Percentiles rank a stretch among this genome's conserved stretches.
Evolutionary conservation across 2,888 invertebrate genomes (phyloP).

Genomic region (Lithosia quadra): DNA sequence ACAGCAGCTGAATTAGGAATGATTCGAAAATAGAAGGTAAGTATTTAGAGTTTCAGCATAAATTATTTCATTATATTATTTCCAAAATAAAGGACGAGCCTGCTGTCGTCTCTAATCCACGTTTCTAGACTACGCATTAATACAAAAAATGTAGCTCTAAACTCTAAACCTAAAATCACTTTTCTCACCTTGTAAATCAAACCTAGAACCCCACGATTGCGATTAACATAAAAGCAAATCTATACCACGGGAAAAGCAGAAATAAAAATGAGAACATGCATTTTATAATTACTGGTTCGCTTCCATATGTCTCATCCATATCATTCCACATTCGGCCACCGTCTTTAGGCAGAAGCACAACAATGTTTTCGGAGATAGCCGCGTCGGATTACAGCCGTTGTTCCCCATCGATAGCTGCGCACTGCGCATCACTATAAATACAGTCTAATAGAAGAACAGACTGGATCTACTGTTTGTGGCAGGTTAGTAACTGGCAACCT

Average conservation of each 20-base stretch:
- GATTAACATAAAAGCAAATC: no score
- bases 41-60: no score
- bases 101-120: no score
- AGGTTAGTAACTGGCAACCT: no score
- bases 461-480: not conserved
- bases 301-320: slow-evolving; percentile 46
- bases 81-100: no score
- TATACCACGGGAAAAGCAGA: no score
- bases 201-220: no score
- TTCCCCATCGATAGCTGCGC: not conserved
- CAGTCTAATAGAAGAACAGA: not conserved
- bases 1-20: not conserved
- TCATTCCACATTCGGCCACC: slow-evolving; percentile 62
- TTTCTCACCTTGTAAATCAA: no score
- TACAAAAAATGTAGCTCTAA: no score
- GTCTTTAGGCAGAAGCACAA: slow-evolving; percentile 61
- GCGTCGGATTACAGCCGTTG: slow-evolving; percentile 33
- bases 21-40: not conserved
- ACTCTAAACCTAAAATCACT: no score
- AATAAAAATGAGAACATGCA: not conserved
- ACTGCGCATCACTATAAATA: slow-evolving; percentile 4
- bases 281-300: slow-evolving; percentile 29
- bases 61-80: no score
- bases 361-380: slow-evolving; percentile 70
- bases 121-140: no score